A percentile compares a stretch with the other conserved stretches of the same genome.
phyloP scores from a whole-genome alignment of 2,113 vertebrate genomes.

The Orthonyx spaldingii region DNA sequence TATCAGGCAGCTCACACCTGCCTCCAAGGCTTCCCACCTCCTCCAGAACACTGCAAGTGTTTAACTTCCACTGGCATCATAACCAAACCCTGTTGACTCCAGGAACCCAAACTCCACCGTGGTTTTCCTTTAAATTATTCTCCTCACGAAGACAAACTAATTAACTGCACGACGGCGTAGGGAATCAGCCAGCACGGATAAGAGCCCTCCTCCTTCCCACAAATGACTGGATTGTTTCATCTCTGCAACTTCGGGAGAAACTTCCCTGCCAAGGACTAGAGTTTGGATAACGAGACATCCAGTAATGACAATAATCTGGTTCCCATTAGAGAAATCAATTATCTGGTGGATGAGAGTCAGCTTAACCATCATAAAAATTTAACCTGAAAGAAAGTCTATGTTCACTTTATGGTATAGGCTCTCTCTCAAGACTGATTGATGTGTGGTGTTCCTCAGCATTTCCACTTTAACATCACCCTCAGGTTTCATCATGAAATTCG shows the following conservation, averaged over 20 bases:
- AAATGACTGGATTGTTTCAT: not conserved
- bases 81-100: not conserved
- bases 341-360: not conserved
- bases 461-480: not conserved
- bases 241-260: not conserved
- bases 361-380: not conserved
- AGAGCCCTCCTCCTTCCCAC: not conserved
- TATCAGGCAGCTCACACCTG: not conserved
- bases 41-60: not conserved
- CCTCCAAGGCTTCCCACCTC: not conserved
- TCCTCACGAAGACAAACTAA: not conserved
- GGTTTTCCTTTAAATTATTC: not conserved
- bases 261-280: not conserved
- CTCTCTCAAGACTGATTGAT: not conserved
- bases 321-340: conserved; percentile 13
- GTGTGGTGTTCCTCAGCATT: not conserved
- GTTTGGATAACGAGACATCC: not conserved
- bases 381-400: not conserved
- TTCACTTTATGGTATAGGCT: not conserved
- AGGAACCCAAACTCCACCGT: not conserved
- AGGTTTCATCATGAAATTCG: not conserved
- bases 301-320: not conserved
- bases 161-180: not conserved
- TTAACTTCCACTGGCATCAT: not conserved
- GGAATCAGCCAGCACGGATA: not conserved